Evolutionary conservation across 2,888 invertebrate genomes (phyloP), one percentile per base, ranked within the genome.

Genomic region (Penaeus monodon): DNA sequence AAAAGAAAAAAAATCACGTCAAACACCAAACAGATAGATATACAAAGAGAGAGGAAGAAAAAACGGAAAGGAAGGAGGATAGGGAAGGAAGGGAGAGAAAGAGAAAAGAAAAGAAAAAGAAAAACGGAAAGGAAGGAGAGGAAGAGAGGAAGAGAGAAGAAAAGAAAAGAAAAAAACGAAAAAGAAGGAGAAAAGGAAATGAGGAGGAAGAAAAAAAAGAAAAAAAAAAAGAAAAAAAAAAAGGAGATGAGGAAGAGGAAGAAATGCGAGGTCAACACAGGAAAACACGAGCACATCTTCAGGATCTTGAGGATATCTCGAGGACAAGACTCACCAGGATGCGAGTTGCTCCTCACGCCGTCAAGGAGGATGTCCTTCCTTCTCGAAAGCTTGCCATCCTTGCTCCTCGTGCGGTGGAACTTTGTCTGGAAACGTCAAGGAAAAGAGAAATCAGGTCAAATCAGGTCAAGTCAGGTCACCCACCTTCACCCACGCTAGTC

Each of bases 391-490:
- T 86, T 85, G 70, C 88, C 81, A 38, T 88, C 88, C 85, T 86
- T 88, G 65, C 88, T 88, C 70, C 88, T 70, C 12, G 86, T 88
- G 66, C 89, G 80, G 73, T 89, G 87, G 81, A 89, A 88, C 76
- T 85, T 85, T 22, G 88, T 88, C 89, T 89, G 88, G 22, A 86
- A 81, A 57, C 1, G 57, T 22, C 63, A 80, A 63, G 63, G 63
- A n/a, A 81, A 29, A 24, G n/a, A 6, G 44, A 44, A 44, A 44
- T 44, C 44, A 44, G 44, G 44, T 44, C 44, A 44, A 6, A 44
- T 44, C 44, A 44, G 38, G 38, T 38, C 38, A 38, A 38, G 6
- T 38, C 38, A 38, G 44, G 44, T 8, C 10, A 44, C 10, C 10
- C 44, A 10, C 44, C 6, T 6, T 38, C 38, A 38, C 38, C 38